Base-by-base conservation (phyloP, 2,888 invertebrate genomes). In the Tiliacea citrago region DNA sequence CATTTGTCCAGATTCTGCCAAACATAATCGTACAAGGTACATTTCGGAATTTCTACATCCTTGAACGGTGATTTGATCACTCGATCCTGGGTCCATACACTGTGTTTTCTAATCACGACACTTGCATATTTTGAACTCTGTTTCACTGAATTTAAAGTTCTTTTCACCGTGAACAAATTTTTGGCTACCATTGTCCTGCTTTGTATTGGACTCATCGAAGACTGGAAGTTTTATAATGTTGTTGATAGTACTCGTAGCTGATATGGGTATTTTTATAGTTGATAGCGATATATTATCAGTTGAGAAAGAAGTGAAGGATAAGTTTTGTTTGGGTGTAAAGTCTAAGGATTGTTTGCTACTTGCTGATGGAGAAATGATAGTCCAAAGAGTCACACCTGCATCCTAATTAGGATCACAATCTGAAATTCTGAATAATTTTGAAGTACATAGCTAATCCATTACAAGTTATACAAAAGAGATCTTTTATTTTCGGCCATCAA, bases 1-100 rank as follows among this genome's bases (percentile, higher is more conserved):
- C 97, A 98, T 92, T 95, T 97, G 35, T 97, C 97, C 68, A 97
- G 88, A 88, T 97, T 95, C 80, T 94, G 93, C 97, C 97, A 98
- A 7, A 98, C 94, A 81, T 97, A 97, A 85, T 98, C 97, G 72
- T 97, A 95, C 69, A 98, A 77, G 2, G 97, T 96, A 24, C 94
- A 88, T 81, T 97, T 97, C 0, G 97, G 97, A 63, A 97, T 90
- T 18, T 95, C 93, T 6, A 97, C 89, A 45, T 94, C 91, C n/a
- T 96, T 96, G 81, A 92, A 97, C 0, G 97, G 97, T 0, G 96
- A 98, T 68, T 90, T 93, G n/a, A 96, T 90, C 2, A 93, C 86
- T 51, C 90, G 93, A 18, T 95, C 94, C 55, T 91, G 87, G 0
- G 93, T 93, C 96, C 96, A 96, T 6, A 90, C 90, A 83, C 93